phyloP scores from a whole-genome alignment of 2,888 invertebrate species.

The Protodeltote pygarga region DNA sequence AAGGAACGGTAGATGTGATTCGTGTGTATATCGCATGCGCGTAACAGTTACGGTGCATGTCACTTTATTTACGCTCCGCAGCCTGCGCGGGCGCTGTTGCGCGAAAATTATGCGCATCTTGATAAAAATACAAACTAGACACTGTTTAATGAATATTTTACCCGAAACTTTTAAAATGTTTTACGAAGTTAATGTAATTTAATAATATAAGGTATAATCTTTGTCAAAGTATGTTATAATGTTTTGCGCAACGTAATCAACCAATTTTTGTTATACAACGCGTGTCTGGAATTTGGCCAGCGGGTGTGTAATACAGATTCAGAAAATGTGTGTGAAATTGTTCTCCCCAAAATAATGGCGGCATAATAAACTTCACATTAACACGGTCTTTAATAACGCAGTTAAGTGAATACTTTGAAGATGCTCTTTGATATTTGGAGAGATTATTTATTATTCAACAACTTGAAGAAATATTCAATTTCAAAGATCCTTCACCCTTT shows the following conservation, averaged over 20 bases:
- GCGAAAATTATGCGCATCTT: conserved; percentile 11
- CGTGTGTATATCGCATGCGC: conserved; percentile 25
- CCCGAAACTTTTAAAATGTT: background rate
- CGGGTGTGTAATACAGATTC: conserved; percentile 23
- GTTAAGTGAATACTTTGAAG: conserved; percentile 74
- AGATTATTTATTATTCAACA: conserved; percentile 76
- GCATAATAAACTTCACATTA: conserved; percentile 56
- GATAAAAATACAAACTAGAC: background rate
- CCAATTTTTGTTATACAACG: conserved; percentile 17
- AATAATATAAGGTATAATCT: too few relatives aligned
- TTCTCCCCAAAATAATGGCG: conserved; percentile 28
- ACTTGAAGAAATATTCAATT: conserved; percentile 60
- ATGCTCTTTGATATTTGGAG: conserved; percentile 72
- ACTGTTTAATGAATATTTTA: conserved; percentile 3
- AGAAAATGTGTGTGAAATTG: conserved; percentile 15
- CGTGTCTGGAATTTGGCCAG: conserved; percentile 20
- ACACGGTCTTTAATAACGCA: conserved; percentile 65
- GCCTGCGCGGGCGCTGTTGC: conserved; percentile 35
- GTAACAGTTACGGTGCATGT: conserved; percentile 48
- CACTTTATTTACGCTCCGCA: conserved; percentile 56
- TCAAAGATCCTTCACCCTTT: conserved; percentile 49
- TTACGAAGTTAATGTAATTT: background rate
- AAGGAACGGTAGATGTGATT: conserved; percentile 21
- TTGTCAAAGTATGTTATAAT: too few relatives aligned
- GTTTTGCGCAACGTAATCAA: conserved; percentile 1